These are phyloP conservation scores for Ormyrus labotus DNA, from an alignment of 2,888 invertebrate genomes.

Conservation along the genomic window DNA sequence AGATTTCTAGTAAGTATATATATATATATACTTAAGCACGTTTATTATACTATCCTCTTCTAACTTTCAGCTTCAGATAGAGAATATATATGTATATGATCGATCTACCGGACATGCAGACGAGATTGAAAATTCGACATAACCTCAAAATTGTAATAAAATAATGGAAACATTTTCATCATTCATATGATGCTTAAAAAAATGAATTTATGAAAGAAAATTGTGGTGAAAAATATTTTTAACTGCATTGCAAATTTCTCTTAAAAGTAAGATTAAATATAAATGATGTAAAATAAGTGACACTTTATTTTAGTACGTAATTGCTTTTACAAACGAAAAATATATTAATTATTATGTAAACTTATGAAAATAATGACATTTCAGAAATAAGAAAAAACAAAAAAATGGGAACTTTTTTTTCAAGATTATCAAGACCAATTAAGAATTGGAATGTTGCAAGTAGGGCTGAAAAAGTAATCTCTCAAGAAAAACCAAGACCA, in stretches of 20 bases:
- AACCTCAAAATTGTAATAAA: not conserved
- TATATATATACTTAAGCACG: not conserved
- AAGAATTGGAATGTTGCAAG: conserved; percentile 86
- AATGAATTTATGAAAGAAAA: conserved; percentile 24
- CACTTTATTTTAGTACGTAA: not conserved
- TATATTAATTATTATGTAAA: conserved; percentile 31
- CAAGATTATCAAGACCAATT: conserved; percentile 79
- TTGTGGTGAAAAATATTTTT: not conserved
- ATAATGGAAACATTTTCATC: not conserved
- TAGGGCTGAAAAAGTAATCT: conserved; percentile 84
- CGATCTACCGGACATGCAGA: no score
- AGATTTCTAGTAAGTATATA: not conserved
- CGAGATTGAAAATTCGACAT: not conserved
- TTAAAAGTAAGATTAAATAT: not conserved
- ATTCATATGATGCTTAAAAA: not conserved
- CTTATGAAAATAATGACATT: conserved; percentile 5
- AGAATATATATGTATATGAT: no score
- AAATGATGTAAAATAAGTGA: not conserved
- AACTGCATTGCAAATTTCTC: not conserved
- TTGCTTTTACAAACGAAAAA: not conserved
- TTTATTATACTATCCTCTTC: not conserved
- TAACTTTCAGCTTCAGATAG: no score
- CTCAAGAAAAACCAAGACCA: conserved; percentile 80
- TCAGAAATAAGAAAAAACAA: not conserved
- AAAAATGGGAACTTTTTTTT: conserved; percentile 82